Base-by-base conservation (phyloP, 2,888 invertebrate species). In the Campoplex nolae region DNA sequence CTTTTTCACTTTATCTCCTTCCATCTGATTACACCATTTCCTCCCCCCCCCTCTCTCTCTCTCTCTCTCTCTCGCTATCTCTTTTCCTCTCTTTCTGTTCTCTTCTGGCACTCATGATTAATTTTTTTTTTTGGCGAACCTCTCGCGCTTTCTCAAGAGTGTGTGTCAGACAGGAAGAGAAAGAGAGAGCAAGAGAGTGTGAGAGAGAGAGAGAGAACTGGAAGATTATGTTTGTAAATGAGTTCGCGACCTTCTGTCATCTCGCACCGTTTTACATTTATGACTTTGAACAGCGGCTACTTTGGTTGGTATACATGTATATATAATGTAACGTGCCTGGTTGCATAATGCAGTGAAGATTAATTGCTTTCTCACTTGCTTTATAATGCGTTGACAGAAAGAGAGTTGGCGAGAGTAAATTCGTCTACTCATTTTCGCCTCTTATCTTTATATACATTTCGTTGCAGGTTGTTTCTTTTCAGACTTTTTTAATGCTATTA, bases 161-260 rank as follows among this genome's bases (percentile, higher is more conserved):
- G 67, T 42, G 65, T 45, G 13, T 18, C 58, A 4, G 23, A 79
- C 28, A 18, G 70, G 38, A 32, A 54, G 65, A 75, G 16, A 71
- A 13, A 38, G n/a, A 38, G 73, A 38, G 71, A 68, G 58, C 23
- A 23, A 28, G 32, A 51, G n/a, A n/a, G n/a, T n/a, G n/a, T n/a
- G 51, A 54, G 65, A 75, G 16, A 71, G 18, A 38, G n/a, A 38
- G 73, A 38, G 71, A 68, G 58, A 48, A 58, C 23, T 16, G 38
- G 23, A 65, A 74, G 84, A 86, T 86, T 86, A 86, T 78, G 86
- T 77, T 87, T 87, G 86, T 87, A 87, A 87, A 87, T 87, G 86
- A 87, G 84, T 74, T 71, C 76, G 62, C 70, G 80, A 77, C 73
- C 86, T 83, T 76, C 77, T 65, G 83, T 85, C 83, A 78, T 23